Evolutionary conservation across 2,113 vertebrate species (phyloP).

Genomic region (Cyanoliseus patagonus): DNA sequence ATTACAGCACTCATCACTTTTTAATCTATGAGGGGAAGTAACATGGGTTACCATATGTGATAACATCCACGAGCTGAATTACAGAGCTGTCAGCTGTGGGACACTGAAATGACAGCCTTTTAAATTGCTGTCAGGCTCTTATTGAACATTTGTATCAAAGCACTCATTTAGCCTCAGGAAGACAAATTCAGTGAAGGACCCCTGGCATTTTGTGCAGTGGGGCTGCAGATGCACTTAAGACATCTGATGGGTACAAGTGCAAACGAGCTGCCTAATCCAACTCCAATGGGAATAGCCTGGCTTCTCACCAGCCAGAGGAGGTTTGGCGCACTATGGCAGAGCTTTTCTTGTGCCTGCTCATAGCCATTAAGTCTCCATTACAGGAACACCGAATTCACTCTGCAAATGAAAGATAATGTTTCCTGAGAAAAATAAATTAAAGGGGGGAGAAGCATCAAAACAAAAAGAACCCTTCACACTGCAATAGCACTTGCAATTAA

Average conservation of each 20-base stretch:
- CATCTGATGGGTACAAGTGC: background rate
- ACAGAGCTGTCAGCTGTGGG: background rate
- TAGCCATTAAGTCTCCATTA: background rate
- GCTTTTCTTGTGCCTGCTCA: background rate
- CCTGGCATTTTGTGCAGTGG: fast-evolving
- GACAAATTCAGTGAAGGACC: background rate
- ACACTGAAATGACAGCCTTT: background rate
- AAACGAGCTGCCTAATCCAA: background rate
- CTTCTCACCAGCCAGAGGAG: background rate
- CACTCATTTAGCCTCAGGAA: background rate
- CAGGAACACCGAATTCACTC: background rate
- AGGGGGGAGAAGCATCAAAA: background rate
- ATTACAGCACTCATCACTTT: background rate
- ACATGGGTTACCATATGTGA: fast-evolving
- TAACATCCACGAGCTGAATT: background rate
- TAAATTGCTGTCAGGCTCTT: background rate
- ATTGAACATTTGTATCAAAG: background rate
- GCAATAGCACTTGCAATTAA: background rate
- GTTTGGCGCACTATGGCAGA: background rate
- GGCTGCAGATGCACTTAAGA: background rate
- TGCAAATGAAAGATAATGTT: background rate
- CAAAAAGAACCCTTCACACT: background rate
- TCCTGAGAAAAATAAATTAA: background rate
- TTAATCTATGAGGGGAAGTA: background rate
- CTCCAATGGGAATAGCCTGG: background rate